Percentiles rank a stretch among this genome's conserved stretches.
phyloP scores from a whole-genome alignment of 1,140 invertebrate genomes.

The Pachypeltis micranthus region DNA sequence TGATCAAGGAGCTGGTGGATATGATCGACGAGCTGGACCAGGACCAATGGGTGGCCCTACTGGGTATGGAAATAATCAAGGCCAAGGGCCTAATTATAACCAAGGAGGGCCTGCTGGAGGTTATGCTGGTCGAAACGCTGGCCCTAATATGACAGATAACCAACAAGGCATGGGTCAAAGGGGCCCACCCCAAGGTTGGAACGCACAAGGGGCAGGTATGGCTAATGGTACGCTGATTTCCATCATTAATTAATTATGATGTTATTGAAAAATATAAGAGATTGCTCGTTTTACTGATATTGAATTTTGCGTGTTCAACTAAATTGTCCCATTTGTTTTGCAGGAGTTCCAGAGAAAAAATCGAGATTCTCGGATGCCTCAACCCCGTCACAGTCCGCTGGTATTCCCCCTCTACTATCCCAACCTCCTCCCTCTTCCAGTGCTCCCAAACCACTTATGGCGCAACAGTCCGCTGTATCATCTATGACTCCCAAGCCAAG shows the following conservation, averaged over 20 bases:
- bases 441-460: slow-evolving; percentile 1
- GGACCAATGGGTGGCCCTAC: neutral
- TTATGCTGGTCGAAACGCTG: too few relatives aligned
- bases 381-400: neutral
- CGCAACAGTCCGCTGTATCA: neutral
- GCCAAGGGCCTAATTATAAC: too few relatives aligned
- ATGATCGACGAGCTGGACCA: neutral
- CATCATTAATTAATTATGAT: neutral
- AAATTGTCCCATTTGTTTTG: too few relatives aligned
- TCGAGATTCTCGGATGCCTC: neutral
- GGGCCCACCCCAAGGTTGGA: neutral
- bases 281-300: too few relatives aligned
- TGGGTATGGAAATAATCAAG: too few relatives aligned
- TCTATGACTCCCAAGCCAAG: neutral
- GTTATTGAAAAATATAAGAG: neutral
- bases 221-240: too few relatives aligned
- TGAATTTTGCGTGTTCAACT: too few relatives aligned
- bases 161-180: neutral
- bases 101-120: neutral
- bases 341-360: slow-evolving; percentile 4
- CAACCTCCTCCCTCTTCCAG: neutral
- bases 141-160: neutral
- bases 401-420: neutral
- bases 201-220: neutral
- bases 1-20: neutral